Evolutionary conservation across 2,888 invertebrate species (phyloP).

Genomic region (Drosophila kanekoi): DNA sequence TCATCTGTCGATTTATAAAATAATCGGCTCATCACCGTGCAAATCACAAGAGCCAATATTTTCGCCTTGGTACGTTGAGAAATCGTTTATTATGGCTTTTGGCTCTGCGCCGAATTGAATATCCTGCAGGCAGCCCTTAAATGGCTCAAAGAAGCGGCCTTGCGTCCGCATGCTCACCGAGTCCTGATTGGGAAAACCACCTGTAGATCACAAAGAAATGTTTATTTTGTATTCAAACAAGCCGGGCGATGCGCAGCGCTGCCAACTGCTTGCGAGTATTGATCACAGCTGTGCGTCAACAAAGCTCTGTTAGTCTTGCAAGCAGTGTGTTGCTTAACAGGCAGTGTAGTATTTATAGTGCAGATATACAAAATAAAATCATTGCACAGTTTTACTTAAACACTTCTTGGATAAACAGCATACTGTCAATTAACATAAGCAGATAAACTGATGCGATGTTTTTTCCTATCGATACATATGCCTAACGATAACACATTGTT

Average conservation of each 20-base stretch:
- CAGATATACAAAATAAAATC: no score
- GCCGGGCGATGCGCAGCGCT: not conserved
- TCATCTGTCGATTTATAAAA: slow-evolving; percentile 78
- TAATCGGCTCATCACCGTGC: slow-evolving; percentile 84
- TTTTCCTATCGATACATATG: slow-evolving; percentile 14
- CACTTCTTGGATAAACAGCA: not conserved
- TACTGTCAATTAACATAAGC: not conserved
- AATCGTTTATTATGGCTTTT: slow-evolving; percentile 85
- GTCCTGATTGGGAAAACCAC: slow-evolving; percentile 86
- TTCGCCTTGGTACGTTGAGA: slow-evolving; percentile 87
- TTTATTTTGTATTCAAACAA: not conserved
- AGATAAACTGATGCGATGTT: slow-evolving; percentile 17
- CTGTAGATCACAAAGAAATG: slow-evolving; percentile 77
- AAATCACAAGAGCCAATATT: slow-evolving; percentile 87
- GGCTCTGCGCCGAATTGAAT: slow-evolving; percentile 86
- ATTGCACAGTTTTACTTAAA: no score
- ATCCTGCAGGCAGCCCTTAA: slow-evolving; percentile 88
- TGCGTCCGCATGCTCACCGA: slow-evolving; percentile 85
- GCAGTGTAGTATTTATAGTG: no score
- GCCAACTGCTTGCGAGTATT: slow-evolving; percentile 4
- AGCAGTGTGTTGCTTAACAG: no score
- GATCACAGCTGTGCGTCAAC: slow-evolving; percentile 17
- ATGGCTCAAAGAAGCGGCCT: slow-evolving; percentile 86
- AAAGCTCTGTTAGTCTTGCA: slow-evolving; percentile 11
- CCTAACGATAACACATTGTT: slow-evolving; percentile 9